These are phyloP conservation scores for Callipepla californica DNA, from an alignment of 2,113 vertebrate genomes.

Conservation along the genomic window DNA sequence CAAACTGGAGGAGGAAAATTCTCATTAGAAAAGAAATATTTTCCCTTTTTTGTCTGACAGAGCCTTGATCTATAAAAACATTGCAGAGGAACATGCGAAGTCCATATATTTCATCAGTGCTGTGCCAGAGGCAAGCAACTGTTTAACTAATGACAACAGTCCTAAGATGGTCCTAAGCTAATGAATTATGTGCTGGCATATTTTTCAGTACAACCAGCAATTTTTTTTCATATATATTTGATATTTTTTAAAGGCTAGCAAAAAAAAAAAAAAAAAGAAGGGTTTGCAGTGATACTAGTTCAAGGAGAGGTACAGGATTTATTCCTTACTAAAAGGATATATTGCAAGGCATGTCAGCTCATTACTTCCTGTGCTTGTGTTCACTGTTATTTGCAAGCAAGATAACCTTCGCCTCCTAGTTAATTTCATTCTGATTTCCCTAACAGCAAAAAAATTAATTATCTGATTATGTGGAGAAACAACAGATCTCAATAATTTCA, in stretches of 20 bases:
- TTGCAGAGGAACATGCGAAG: neutral
- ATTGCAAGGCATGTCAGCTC: neutral
- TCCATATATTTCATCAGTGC: neutral
- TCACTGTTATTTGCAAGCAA: neutral
- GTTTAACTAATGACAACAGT: neutral
- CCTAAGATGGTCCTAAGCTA: neutral
- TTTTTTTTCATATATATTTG: neutral
- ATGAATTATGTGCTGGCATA: slow-evolving; percentile 3
- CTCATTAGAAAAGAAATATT: neutral
- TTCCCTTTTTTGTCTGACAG: neutral
- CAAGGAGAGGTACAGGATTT: neutral
- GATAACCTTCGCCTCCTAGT: neutral
- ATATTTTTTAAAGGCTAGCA: neutral
- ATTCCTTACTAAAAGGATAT: neutral
- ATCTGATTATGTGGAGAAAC: neutral
- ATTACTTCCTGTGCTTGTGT: neutral
- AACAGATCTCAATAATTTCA: neutral
- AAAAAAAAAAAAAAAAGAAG: neutral
- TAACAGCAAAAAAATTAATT: neutral
- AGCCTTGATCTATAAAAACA: neutral
- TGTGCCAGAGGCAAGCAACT: neutral
- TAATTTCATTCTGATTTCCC: neutral
- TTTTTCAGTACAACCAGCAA: neutral
- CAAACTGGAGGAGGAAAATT: neutral
- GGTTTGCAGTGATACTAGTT: neutral